Conservation (phyloP, 2,888 invertebrate genomes). For the Encarsia formosa region DNA sequence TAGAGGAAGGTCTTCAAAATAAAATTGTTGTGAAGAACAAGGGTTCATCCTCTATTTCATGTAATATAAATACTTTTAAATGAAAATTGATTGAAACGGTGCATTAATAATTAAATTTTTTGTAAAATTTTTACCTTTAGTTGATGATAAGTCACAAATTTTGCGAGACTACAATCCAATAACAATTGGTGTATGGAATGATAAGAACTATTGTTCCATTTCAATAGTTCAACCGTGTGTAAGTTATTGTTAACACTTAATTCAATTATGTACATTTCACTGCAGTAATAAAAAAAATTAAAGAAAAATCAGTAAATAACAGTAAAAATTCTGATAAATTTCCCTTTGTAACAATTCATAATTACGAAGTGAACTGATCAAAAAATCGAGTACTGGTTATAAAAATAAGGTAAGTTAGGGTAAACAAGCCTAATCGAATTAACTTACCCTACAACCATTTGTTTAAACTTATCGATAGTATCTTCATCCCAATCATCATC, state of each 20-base stretch:
- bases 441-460: not conserved
- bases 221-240: slow-evolving; percentile 3
- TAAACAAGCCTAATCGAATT: not conserved
- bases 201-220: not conserved
- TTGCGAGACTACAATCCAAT: slow-evolving; percentile 7
- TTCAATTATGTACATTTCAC: not conserved
- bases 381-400: no score
- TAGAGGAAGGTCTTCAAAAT: slow-evolving; percentile 45
- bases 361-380: no score
- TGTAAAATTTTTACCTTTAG: slow-evolving; percentile 7
- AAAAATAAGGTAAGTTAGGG: no score
- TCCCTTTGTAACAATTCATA: no score
- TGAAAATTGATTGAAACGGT: not conserved
- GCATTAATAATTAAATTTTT: not conserved
- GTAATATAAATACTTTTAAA: not conserved
- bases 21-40: slow-evolving; percentile 37
- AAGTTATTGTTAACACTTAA: not conserved
- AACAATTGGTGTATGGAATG: slow-evolving; percentile 12
- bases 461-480: not conserved
- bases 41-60: slow-evolving; percentile 36
- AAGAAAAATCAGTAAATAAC: not conserved
- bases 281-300: not conserved
- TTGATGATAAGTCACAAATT: slow-evolving; percentile 9
- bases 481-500: slow-evolving; percentile 8
- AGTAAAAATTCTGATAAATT: no score